Conservation (phyloP, 2,113 vertebrate genomes). For the Gymnorhina tibicen region DNA sequence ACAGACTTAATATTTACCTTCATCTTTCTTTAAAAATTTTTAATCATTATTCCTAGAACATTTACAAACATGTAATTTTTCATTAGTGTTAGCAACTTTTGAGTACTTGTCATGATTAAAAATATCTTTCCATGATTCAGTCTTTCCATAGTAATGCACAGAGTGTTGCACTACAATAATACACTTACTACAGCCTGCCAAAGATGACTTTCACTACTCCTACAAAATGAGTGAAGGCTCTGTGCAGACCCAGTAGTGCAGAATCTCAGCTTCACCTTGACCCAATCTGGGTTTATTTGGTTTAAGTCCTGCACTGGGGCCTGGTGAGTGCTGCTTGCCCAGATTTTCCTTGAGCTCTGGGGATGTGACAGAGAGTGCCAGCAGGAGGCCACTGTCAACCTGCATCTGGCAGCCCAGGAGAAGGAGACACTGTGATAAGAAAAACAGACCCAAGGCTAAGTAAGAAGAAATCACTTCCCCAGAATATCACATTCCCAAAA, state of each 20-base stretch:
- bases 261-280: neutral
- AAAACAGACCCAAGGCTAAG: neutral
- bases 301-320: neutral
- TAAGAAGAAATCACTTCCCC: neutral
- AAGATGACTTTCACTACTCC: neutral
- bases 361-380: neutral
- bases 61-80: neutral
- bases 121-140: neutral
- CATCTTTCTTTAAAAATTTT: neutral
- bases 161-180: neutral
- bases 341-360: neutral
- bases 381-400: neutral
- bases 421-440: neutral
- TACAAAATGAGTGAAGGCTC: neutral
- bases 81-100: neutral
- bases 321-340: neutral
- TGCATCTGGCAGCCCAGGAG: neutral
- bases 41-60: neutral
- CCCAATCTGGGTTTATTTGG: neutral
- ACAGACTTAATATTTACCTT: neutral
- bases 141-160: neutral
- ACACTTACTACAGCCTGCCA: neutral
- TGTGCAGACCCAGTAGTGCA: neutral
- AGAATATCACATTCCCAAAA: neutral
- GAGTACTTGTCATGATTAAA: neutral